phyloP scores from a whole-genome alignment of 2,888 invertebrate genomes.

The Caradrina kadenii region DNA sequence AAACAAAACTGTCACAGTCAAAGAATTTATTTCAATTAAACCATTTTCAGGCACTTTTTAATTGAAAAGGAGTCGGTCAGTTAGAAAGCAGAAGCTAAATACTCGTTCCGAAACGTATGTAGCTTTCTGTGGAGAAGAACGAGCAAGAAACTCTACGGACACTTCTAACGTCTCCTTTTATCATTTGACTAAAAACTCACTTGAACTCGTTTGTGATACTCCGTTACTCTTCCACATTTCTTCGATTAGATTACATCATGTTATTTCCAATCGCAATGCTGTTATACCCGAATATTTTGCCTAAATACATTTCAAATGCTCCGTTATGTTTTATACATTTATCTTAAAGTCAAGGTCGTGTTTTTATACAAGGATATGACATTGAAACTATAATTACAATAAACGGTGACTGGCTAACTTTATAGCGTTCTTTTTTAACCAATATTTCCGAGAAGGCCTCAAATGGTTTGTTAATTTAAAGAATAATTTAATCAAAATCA shows the following conservation, averaged over 20 bases:
- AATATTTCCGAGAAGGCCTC: constrained; percentile 33
- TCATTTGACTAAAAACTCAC: background rate
- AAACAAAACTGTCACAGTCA: background rate
- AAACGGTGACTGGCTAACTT: constrained; percentile 47
- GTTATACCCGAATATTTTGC: constrained; percentile 24
- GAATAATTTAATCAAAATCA: constrained; percentile 24
- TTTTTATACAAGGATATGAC: constrained; percentile 60
- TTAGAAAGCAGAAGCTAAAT: too few species aligned
- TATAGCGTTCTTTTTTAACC: constrained; percentile 34
- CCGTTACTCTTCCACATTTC: constrained; percentile 19
- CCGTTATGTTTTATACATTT: constrained; percentile 56
- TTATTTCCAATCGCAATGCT: constrained; percentile 7
- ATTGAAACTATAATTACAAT: constrained; percentile 53
- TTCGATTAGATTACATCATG: constrained; percentile 6
- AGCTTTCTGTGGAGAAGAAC: too few species aligned
- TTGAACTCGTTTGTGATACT: background rate
- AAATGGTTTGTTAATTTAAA: constrained; percentile 33
- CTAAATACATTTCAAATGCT: constrained; percentile 36
- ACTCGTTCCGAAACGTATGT: too few species aligned
- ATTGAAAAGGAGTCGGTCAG: too few species aligned
- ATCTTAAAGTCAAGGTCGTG: constrained; percentile 60
- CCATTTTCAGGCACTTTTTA: too few species aligned
- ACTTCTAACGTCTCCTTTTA: too few species aligned
- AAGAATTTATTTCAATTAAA: too few species aligned
- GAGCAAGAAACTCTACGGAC: too few species aligned